A percentile compares a stretch with the other conserved stretches of the same genome.
These are phyloP conservation scores for Opisthocomus hoazin DNA, from an alignment of 2,113 vertebrate species.

Conservation along the genomic window DNA sequence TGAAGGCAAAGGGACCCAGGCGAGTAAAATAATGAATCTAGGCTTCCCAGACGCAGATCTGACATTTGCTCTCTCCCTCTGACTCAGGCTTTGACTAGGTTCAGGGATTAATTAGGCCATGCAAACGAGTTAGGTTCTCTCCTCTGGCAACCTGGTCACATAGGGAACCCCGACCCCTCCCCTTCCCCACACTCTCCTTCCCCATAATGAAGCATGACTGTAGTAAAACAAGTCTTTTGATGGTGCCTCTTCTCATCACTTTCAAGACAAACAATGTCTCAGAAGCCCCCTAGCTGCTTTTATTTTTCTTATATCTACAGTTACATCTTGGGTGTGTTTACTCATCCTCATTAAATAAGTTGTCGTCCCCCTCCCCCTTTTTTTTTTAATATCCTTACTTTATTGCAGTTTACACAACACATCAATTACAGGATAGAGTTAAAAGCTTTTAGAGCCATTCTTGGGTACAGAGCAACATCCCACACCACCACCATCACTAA, in stretches of 20 bases:
- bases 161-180: slow-evolving; percentile 27
- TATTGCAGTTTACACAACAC: slow-evolving; percentile 24
- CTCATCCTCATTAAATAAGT: slow-evolving; percentile 62
- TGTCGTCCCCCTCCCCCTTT: neutral
- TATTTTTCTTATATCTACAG: slow-evolving; percentile 78
- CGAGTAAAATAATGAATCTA: slow-evolving; percentile 29
- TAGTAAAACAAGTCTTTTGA: slow-evolving; percentile 75
- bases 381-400: slow-evolving; percentile 8
- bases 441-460: slow-evolving; percentile 4
- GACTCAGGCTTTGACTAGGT: slow-evolving; percentile 42
- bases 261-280: slow-evolving; percentile 74
- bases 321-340: slow-evolving; percentile 68
- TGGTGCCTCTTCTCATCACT: slow-evolving; percentile 63
- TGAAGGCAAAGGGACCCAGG: slow-evolving; percentile 31
- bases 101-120: slow-evolving; percentile 47
- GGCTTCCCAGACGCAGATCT: slow-evolving; percentile 39
- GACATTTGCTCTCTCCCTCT: slow-evolving; percentile 33
- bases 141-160: slow-evolving; percentile 57
- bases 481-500: neutral
- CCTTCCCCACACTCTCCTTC: slow-evolving; percentile 25
- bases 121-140: slow-evolving; percentile 45
- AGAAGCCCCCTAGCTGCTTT: slow-evolving; percentile 65
- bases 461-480: neutral
- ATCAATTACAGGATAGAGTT: slow-evolving; percentile 17
- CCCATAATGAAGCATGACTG: slow-evolving; percentile 77